Percentiles rank a stretch among this genome's conserved stretches.
Evolutionary conservation across 2,113 vertebrate genomes (phyloP).

Genomic region (Scomber japonicus): DNA sequence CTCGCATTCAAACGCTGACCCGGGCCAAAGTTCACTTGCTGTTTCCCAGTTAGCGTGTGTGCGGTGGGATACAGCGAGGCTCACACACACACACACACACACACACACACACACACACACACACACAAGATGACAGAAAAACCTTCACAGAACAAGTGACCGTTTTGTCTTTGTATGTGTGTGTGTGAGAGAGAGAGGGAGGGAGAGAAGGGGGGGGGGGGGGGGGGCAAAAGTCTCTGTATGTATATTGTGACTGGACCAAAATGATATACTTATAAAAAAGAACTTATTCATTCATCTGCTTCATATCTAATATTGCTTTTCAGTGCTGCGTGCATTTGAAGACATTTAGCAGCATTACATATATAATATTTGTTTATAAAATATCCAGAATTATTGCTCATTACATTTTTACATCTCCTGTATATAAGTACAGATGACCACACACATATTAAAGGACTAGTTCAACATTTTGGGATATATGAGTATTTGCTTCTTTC

Average conservation of each 20-base stretch:
- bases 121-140: slow-evolving; percentile 14
- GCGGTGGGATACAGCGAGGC: slow-evolving; percentile 30
- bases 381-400: no score
- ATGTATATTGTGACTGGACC: background rate
- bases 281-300: no score
- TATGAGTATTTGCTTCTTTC: no score
- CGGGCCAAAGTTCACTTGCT: slow-evolving; percentile 70
- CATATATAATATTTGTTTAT: no score
- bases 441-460: no score
- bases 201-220: background rate
- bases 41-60: slow-evolving; percentile 54
- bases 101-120: no score
- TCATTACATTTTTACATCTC: no score
- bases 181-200: background rate
- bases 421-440: no score
- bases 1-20: slow-evolving; percentile 58
- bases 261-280: background rate
- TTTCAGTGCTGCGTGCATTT: no score
- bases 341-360: no score
- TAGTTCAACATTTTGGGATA: no score
- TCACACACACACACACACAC: background rate
- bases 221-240: background rate
- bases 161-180: slow-evolving; percentile 27
- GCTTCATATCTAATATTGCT: no score
- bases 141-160: slow-evolving; percentile 31